Conservation (phyloP, 2,888 invertebrate genomes). For the Drosophila ezoana region DNA sequence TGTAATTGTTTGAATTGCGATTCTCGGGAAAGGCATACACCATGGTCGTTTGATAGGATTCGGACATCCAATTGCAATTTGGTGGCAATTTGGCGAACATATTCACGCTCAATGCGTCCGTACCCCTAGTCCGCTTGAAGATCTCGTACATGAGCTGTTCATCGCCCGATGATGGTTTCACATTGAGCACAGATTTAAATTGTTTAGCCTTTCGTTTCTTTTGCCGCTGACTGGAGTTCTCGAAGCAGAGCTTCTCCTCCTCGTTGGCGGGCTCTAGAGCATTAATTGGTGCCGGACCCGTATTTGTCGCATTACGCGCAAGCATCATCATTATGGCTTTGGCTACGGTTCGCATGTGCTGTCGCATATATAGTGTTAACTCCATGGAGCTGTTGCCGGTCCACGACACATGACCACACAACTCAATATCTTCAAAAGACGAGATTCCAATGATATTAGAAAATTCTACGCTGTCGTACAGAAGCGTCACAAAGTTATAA, state of each 20-base stretch:
- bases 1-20: slow-evolving; percentile 90
- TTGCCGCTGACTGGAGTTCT: slow-evolving; percentile 87
- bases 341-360: slow-evolving; percentile 86
- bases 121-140: slow-evolving; percentile 87
- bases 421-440: slow-evolving; percentile 87
- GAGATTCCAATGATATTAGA: slow-evolving; percentile 71
- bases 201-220: slow-evolving; percentile 84
- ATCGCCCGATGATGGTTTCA: slow-evolving; percentile 88
- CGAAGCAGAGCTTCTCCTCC: slow-evolving; percentile 87
- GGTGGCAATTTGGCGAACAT: slow-evolving; percentile 86
- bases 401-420: slow-evolving; percentile 91
- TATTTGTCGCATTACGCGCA: slow-evolving; percentile 88
- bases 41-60: slow-evolving; percentile 86
- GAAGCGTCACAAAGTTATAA: slow-evolving; percentile 89
- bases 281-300: slow-evolving; percentile 87
- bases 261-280: slow-evolving; percentile 86
- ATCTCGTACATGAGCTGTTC: slow-evolving; percentile 88
- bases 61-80: slow-evolving; percentile 88
- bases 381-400: slow-evolving; percentile 90
- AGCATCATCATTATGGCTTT: slow-evolving; percentile 90
- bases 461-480: slow-evolving; percentile 89
- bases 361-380: slow-evolving; percentile 89
- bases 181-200: slow-evolving; percentile 86
- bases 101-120: slow-evolving; percentile 85
- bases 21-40: slow-evolving; percentile 88